Conservation (phyloP, 2,888 invertebrate genomes). For the Agrotis exclamationis region DNA sequence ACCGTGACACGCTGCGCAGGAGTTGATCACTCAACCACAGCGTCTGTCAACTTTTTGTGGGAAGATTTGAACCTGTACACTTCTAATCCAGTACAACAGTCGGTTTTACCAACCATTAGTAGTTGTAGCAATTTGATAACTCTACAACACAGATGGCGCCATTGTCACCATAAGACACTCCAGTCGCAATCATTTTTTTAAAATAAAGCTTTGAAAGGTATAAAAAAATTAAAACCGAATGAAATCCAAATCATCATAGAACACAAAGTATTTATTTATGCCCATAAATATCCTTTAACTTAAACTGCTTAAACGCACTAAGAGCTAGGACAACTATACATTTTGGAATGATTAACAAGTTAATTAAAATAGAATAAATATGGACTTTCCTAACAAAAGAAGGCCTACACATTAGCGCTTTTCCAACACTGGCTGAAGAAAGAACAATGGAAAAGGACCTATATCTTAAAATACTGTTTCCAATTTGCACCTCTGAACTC, state of each 20-base stretch:
- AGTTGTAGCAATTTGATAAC: too few relatives aligned
- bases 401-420: neutral
- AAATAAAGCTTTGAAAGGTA: too few relatives aligned
- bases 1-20: too few relatives aligned
- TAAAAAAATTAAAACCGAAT: neutral
- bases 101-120: too few relatives aligned
- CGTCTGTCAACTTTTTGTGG: too few relatives aligned
- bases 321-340: conserved; percentile 26
- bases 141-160: too few relatives aligned
- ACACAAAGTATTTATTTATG: conserved; percentile 34
- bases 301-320: conserved; percentile 14
- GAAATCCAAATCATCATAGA: conserved; percentile 3
- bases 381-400: neutral
- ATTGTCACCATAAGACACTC: too few relatives aligned
- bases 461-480: neutral
- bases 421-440: neutral
- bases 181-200: too few relatives aligned
- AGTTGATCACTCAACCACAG: too few relatives aligned
- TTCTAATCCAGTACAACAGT: too few relatives aligned
- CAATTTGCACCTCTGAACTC: neutral
- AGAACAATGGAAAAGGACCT: neutral
- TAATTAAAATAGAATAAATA: too few relatives aligned
- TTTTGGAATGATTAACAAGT: conserved; percentile 49
- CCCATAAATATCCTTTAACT: conserved; percentile 29
- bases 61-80: too few relatives aligned